Percentiles rank a stretch among this genome's conserved stretches.
These are phyloP conservation scores for Molossus alvarezi DNA, from an alignment of 2,797 vertebrate genomes.

Conservation along the genomic window DNA sequence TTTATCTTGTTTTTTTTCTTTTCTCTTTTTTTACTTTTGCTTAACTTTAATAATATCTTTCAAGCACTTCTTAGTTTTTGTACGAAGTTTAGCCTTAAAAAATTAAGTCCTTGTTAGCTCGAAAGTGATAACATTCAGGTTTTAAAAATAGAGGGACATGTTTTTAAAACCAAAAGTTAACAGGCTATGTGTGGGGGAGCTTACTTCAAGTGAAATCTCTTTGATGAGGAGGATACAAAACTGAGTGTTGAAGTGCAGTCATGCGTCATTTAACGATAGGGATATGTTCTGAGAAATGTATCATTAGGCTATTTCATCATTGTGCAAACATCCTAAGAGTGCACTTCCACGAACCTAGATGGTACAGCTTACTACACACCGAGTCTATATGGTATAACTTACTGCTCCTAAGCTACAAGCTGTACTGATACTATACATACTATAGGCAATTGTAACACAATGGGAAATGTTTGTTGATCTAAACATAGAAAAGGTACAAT, in stretches of 20 bases:
- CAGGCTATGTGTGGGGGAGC: neutral
- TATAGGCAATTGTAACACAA: neutral
- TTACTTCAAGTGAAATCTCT: neutral
- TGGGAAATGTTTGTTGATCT: neutral
- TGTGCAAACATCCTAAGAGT: neutral
- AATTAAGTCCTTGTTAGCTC: slow-evolving; percentile 25
- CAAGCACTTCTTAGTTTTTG: slow-evolving; percentile 30
- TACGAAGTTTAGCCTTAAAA: slow-evolving; percentile 61
- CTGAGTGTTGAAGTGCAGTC: neutral
- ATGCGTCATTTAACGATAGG: neutral
- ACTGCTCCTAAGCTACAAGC: neutral
- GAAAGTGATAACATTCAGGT: slow-evolving; percentile 28
- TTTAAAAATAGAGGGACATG: slow-evolving; percentile 48
- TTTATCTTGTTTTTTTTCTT: slow-evolving; percentile 44
- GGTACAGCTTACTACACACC: neutral
- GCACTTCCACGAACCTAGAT: neutral
- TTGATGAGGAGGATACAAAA: neutral
- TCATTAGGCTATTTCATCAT: neutral
- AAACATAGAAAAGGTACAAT: neutral
- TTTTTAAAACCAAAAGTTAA: slow-evolving; percentile 66
- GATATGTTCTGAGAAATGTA: neutral
- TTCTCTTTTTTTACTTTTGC: neutral
- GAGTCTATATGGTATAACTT: neutral
- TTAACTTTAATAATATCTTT: slow-evolving; percentile 45
- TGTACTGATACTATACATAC: neutral